Base-by-base conservation (phyloP, 1,140 invertebrate genomes). In the Drosophila pseudoobscura region DNA sequence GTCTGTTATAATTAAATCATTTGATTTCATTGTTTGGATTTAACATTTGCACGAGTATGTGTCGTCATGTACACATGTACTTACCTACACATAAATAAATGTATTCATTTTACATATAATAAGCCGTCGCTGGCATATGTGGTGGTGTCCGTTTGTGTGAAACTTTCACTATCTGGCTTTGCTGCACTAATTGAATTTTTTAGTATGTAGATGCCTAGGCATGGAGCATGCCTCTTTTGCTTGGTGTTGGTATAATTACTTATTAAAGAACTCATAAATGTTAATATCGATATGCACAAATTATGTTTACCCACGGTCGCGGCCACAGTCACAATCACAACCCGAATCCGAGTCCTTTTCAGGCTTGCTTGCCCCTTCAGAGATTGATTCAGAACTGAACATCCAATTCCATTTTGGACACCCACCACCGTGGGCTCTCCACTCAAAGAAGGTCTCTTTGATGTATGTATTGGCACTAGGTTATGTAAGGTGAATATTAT, bases 1-100 rank as follows among this genome's bases (percentile, higher is more conserved):
- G 82, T 87, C 83, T 77, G 83, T 87, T 88, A 87, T 87, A 87
- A 87, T 87, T 87, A 88, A 87, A 87, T 87, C 82, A 87, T 87
- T 87, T 87, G 62, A 82, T 87, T 88, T 88, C 73, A 75, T 75
- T 75, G 73, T 88, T 76, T 75, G 78, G 69, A 87, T 82, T 87
- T 78, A 82, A 88, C 78, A 82, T 78, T 71, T 75, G 61, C 53
- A 17, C 4, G 29, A 11, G 5, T 35, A 15, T 72, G 43, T 55
- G 51, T 61, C 51, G 41, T 43, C 43, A 39, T 9, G n/a, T 17
- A 35, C 41, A 46, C 24, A 31, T 9, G 15, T 53, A 43, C 53
- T 26, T 26, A 26, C 24, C 24, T 26, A 41, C 45, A 53, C 24
- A 50, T 24, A 43, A 29, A 53, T 52, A 55, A 29, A 29, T 22